Evolutionary conservation across 2,888 invertebrate species (phyloP), one percentile per base, ranked within the genome.

Genomic region (Piscicola geometra): DNA sequence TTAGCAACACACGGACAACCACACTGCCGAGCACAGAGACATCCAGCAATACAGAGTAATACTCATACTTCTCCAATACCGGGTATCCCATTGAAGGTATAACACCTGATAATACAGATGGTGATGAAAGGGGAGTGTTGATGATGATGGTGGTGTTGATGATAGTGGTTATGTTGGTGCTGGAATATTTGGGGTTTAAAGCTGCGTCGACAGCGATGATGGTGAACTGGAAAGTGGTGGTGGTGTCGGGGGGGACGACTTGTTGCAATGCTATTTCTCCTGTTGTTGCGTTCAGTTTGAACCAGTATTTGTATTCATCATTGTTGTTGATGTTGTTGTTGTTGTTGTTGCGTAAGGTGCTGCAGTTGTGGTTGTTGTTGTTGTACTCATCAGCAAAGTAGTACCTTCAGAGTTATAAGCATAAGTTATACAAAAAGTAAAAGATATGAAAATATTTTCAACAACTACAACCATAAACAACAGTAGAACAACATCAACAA

Each of bases 381-480:
- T 5, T 5, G 41, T 5, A 41, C 15, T 41, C 41, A 9, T 41
- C 41, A 15, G 9, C 15, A 15, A 41, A 41, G 41, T 41, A 41
- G 41, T 41, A 41, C 41, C 41, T 41, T 41, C 5, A 41, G 15
- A 41, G 15, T 15, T 9, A 41, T 15, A 41, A 41, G 5, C 5
- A 25, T 56, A 56, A 56, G 3, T 18, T 3, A 9, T 18, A 25
- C n/a, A 56, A 25, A 9, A 56, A 56, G 15, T 18, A 56, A 21
- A 9, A 56, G n/a, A 56, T 80, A 90, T 90, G 35, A 95, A 90
- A 0, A 92, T 88, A 0, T 93, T 91, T 86, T 94, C 93, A 82
- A 92, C 91, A 0, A 92, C 91, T 0, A 93, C n/a, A n/a, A n/a
- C n/a, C n/a, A n/a, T n/a, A n/a, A n/a, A n/a, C n/a, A n/a, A n/a